Base-by-base conservation (phyloP, 1,140 invertebrate species). In the Heliconius congener region DNA sequence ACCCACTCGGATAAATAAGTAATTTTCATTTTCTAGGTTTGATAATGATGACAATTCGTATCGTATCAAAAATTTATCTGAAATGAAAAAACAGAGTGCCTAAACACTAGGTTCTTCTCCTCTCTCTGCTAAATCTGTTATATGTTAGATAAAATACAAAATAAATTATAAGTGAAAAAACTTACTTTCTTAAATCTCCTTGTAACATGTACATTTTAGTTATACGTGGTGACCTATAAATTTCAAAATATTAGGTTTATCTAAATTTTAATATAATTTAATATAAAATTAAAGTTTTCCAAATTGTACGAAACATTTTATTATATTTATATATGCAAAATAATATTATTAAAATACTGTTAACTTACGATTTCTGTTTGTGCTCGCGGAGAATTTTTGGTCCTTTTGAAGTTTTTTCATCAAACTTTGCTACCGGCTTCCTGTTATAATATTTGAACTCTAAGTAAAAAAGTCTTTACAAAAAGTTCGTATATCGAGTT, bases 151-250 rank as follows among this genome's bases (percentile, higher is more conserved):
- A 37, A 46, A 46, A 46, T 46, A 46, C 4, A 46, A 52, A 52
- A 52, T 52, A 52, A 52, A 19, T 52, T 52, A 52, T 52, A 8
- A 52, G 1, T 6, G 11, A 11, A 2, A 18, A 1, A 50, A 50
- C 80, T 81, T 81, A 86, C 85, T 79, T 78, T 70, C 74, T 73
- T 42, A 81, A 72, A n/a, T 74, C 52, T 18, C 71, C 55, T 81
- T 83, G 82, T 46, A 83, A 73, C 57, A 83, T 73, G 34, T 81
- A 66, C 82, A 84, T 82, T 75, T 82, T 79, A 5, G 82, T 84
- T 23, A 86, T 75, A 37, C 84, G 78, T 46, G 78, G 78, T 52
- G 74, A 78, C 34, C 82, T 84, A 74, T 57, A 73, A 39, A n/a
- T n/a, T 23, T 30, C 23, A 66, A 30, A 42, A 34, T 27, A 5